These are phyloP conservation scores for Pardosa pseudoannulata DNA, from an alignment of 2,888 invertebrate genomes.

Conservation along the genomic window DNA sequence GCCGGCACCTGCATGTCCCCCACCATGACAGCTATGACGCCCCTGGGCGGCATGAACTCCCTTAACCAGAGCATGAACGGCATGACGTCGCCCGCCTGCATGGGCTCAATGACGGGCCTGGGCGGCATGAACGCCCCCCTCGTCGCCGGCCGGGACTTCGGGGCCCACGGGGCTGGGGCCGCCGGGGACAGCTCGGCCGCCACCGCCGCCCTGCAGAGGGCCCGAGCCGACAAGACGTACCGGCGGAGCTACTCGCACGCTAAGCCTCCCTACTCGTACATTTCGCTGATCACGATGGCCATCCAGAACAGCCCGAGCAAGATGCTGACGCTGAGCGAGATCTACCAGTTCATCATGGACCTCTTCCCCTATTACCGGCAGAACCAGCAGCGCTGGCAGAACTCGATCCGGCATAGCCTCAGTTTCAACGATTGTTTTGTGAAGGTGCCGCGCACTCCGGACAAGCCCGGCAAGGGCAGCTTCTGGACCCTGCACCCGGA, in stretches of 20 bases:
- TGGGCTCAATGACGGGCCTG: constrained; percentile 73
- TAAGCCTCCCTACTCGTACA: constrained; percentile 99
- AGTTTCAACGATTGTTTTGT: constrained; percentile 99
- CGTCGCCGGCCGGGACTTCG: constrained; percentile 53
- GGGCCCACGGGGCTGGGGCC: constrained; percentile 40
- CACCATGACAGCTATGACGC: constrained; percentile 67
- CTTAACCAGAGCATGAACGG: constrained; percentile 69
- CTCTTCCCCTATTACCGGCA: constrained; percentile 98
- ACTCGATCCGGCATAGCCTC: constrained; percentile 97
- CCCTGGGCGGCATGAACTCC: constrained; percentile 69
- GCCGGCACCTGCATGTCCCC: constrained; percentile 70
- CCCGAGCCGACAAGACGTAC: constrained; percentile 89
- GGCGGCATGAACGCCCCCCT: constrained; percentile 45
- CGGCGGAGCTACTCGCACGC: constrained; percentile 96
- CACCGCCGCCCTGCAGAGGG: constrained; percentile 83
- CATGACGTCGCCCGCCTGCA: constrained; percentile 73
- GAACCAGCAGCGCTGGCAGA: constrained; percentile 99
- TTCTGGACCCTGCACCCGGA: constrained; percentile 99
- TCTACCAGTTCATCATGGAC: constrained; percentile 99
- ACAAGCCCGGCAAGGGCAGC: constrained; percentile 98
- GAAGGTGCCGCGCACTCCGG: constrained; percentile 93
- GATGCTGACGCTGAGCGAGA: constrained; percentile 98
- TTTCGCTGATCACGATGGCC: constrained; percentile 99
- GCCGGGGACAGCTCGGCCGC: constrained; percentile 54
- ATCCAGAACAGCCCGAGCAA: constrained; percentile 97